Base-by-base conservation (phyloP, 2,888 invertebrate species). In the Xanthia icteritia region DNA sequence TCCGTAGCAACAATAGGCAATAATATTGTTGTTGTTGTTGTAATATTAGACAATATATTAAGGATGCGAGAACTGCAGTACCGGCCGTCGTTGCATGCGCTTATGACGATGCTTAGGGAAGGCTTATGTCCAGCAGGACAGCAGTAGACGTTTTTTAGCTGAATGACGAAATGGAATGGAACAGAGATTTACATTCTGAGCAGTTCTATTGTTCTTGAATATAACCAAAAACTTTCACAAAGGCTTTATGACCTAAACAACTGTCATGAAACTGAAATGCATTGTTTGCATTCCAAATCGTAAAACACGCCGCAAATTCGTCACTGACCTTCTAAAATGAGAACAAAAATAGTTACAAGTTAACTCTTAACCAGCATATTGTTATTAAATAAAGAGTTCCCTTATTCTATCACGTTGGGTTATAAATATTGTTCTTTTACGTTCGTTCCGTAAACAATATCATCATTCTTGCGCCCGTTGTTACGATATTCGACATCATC, bases 401-500 rank as follows among this genome's bases (percentile, higher is more conserved):
- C 76, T 76, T 77, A 79, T 77, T 79, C 27, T 70, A 71, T 71
- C 66, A 74, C 56, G 56, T 31, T 54, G 39, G 42, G 67, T 80
- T 76, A 77, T 84, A 84, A 83, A 87, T 84, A 84, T 86, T 87
- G 20, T 87, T 73, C 31, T 75, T 66, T 42, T 23, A n/a, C 61
- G 67, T 74, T 54, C 36, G 61, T 68, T 71, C 72, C 61, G 73
- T 88, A 88, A 86, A 88, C 86, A 88, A 76, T 82, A 77, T 70
- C 81, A 76, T 88, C 82, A 86, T 78, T 79, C 73, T 82, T 77
- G 73, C 68, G 66, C 79, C 63, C 45, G 66, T 70, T 73, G 63
- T 79, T 77, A 66, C 73, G 70, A 42, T 78, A 67, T 83, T 75
- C 42, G 15, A 63, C 61, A 73, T 72, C 72, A 65, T 45, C 42